phyloP scores from a whole-genome alignment of 1,140 invertebrate species.

The Wasmannia auropunctata region DNA sequence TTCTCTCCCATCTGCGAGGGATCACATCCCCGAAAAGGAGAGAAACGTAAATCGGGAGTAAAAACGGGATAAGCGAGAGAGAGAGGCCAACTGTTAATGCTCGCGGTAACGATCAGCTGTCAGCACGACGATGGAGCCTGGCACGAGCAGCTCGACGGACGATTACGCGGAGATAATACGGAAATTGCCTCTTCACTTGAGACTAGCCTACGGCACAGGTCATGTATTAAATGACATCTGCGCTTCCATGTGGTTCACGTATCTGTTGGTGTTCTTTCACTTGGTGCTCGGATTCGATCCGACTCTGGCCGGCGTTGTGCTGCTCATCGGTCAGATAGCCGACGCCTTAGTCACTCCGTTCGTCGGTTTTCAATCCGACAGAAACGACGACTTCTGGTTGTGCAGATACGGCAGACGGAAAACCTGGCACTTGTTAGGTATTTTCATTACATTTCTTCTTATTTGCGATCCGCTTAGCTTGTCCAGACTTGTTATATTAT shows the following conservation, averaged over 20 bases:
- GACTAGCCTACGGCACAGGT: conserved; percentile 81
- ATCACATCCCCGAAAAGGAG: not conserved
- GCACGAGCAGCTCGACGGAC: not conserved
- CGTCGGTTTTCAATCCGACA: conserved; percentile 95
- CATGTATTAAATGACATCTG: conserved; percentile 98
- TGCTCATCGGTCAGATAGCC: conserved; percentile 95
- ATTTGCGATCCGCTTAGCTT: not conserved
- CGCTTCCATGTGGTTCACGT: conserved; percentile 99
- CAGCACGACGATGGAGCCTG: conserved; percentile 64
- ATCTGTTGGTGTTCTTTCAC: conserved; percentile 96
- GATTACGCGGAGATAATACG: conserved; percentile 71
- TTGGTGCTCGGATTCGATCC: conserved; percentile 92
- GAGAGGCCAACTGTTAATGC: conserved; percentile 1
- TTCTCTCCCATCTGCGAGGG: not conserved
- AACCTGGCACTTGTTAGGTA: conserved; percentile 96
- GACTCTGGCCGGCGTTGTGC: conserved; percentile 90
- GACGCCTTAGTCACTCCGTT: conserved; percentile 96
- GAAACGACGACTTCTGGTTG: conserved; percentile 88
- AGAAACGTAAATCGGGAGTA: not conserved
- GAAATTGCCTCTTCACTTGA: conserved; percentile 62
- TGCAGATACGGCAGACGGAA: conserved; percentile 94
- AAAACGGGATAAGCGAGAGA: too few species aligned
- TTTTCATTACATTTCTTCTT: conserved; percentile 71
- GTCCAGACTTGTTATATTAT: not conserved
- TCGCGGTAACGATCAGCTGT: not conserved